A percentile compares a stretch with the other conserved stretches of the same genome.
These are phyloP conservation scores for Batillaria attramentaria DNA, from an alignment of 1,140 invertebrate species.

Conservation along the genomic window DNA sequence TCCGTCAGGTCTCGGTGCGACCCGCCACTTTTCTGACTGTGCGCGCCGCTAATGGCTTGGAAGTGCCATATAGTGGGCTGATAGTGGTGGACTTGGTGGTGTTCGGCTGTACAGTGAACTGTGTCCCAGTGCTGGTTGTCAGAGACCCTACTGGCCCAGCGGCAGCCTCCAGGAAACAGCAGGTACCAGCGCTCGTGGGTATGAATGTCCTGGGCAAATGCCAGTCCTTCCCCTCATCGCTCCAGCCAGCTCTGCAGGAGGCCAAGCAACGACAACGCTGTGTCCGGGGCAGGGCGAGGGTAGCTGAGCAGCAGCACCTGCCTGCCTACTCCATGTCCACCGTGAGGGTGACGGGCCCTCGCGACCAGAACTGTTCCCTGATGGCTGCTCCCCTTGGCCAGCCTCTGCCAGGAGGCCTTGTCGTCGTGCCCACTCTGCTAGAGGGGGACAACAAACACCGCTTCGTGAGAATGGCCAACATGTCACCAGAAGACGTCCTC, in stretches of 20 bases:
- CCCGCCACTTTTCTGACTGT: too few species aligned
- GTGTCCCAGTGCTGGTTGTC: constrained; percentile 3
- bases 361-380: background rate
- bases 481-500: background rate
- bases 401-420: background rate
- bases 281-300: background rate
- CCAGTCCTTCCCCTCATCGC: too few species aligned
- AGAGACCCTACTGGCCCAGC: constrained; percentile 13
- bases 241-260: too few species aligned
- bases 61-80: constrained; percentile 18
- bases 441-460: background rate
- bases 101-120: background rate
- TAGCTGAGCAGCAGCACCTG: background rate
- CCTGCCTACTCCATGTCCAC: background rate
- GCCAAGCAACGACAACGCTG: too few species aligned
- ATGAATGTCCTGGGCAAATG: constrained; percentile 17
- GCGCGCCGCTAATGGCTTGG: background rate
- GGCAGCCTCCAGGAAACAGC: background rate
- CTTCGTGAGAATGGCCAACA: background rate
- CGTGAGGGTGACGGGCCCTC: background rate
- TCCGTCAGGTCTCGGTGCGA: too few species aligned
- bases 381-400: background rate
- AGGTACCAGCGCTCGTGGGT: constrained; percentile 5
- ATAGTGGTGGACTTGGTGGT: background rate
- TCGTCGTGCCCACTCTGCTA: background rate